Evolutionary conservation across 2,113 vertebrate species (phyloP).

Genomic region (Myotis brandtii): DNA sequence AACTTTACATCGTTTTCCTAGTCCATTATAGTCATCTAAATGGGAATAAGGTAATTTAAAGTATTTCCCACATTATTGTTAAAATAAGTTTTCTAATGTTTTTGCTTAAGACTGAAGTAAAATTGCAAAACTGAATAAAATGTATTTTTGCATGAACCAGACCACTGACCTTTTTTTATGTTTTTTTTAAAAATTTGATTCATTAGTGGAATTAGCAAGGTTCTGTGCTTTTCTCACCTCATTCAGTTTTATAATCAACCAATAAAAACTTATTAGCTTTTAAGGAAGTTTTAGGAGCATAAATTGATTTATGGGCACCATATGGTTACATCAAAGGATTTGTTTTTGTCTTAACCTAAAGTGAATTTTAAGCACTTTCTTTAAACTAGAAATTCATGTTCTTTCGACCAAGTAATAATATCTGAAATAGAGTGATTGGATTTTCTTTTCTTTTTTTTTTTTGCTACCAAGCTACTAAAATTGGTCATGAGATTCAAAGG

Average conservation of each 20-base stretch:
- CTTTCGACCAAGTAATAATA: conserved; percentile 22
- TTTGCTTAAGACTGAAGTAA: conserved; percentile 42
- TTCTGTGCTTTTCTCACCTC: conserved; percentile 56
- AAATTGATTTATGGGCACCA: conserved; percentile 77
- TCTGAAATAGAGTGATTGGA: neutral
- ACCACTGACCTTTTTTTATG: conserved; percentile 19
- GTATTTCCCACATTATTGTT: neutral
- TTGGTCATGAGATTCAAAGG: neutral
- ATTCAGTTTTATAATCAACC: conserved; percentile 71
- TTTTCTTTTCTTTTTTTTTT: neutral
- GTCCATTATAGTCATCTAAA: neutral
- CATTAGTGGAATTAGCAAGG: conserved; percentile 64
- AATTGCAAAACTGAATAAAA: conserved; percentile 60
- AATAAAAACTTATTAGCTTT: conserved; percentile 57
- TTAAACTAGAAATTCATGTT: conserved; percentile 54
- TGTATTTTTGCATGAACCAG: conserved; percentile 55
- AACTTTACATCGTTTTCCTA: neutral
- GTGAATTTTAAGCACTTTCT: conserved; percentile 32
- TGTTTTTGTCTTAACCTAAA: conserved; percentile 71
- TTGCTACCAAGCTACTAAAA: conserved; percentile 13
- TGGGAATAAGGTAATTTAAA: conserved; percentile 31
- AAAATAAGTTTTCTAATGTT: neutral
- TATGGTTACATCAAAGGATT: conserved; percentile 71
- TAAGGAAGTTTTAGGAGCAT: conserved; percentile 73
- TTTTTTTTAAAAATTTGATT: conserved; percentile 69